These are phyloP conservation scores for Pharmacophagus antenor DNA, from an alignment of 2,888 invertebrate species.

Conservation along the genomic window DNA sequence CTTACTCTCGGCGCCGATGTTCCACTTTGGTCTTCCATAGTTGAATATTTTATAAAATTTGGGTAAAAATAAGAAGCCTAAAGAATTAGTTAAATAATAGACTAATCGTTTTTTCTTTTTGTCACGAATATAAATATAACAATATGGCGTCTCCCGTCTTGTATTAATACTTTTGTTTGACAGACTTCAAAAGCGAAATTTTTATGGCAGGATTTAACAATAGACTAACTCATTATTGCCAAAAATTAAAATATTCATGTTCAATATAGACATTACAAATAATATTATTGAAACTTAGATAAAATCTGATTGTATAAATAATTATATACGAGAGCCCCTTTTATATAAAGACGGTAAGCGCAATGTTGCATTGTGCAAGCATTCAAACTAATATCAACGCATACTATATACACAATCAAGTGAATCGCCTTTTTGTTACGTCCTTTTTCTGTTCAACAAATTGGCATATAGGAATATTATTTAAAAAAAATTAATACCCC, in stretches of 20 bases:
- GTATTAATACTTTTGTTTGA: conserved; percentile 10
- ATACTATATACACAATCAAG: too few species aligned
- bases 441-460: too few species aligned
- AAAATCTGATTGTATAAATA: too few species aligned
- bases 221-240: not conserved
- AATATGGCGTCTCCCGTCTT: conserved; percentile 32
- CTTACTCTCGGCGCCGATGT: conserved; percentile 73
- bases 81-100: not conserved
- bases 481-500: too few species aligned
- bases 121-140: conserved; percentile 32
- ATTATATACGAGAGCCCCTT: too few species aligned
- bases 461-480: too few species aligned
- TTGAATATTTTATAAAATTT: conserved; percentile 32
- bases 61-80: conserved; percentile 5
- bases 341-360: too few species aligned
- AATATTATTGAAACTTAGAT: not conserved
- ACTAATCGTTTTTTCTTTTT: conserved; percentile 7
- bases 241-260: not conserved
- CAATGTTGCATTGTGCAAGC: too few species aligned
- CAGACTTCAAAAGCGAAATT: conserved; percentile 7
- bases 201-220: not conserved
- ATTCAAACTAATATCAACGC: too few species aligned
- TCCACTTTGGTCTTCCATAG: conserved; percentile 77
- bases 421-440: too few species aligned
- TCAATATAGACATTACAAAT: not conserved